phyloP scores from a whole-genome alignment of 2,888 invertebrate genomes.

The Mythimna pallens region DNA sequence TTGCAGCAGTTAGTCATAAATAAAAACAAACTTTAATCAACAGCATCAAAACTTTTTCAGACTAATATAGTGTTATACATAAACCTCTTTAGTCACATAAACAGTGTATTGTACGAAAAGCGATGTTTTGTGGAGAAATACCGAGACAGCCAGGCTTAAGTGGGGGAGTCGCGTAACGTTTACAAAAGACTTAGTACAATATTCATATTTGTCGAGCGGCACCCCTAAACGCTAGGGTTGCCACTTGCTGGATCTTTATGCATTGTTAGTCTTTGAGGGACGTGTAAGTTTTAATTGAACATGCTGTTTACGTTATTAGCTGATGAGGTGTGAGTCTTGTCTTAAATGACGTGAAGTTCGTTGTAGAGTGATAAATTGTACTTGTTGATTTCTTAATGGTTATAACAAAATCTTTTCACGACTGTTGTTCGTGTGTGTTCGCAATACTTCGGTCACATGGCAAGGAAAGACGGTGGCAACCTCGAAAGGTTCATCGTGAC shows the following conservation, averaged over 20 bases:
- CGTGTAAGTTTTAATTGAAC: slow-evolving; percentile 50
- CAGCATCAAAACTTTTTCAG: neutral
- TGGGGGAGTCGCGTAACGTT: slow-evolving; percentile 72
- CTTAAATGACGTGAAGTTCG: slow-evolving; percentile 2
- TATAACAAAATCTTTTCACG: no score
- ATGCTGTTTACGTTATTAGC: slow-evolving; percentile 34
- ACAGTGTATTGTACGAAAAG: slow-evolving; percentile 42
- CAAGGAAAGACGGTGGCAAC: no score
- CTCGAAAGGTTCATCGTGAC: no score
- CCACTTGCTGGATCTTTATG: slow-evolving; percentile 37
- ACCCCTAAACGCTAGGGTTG: slow-evolving; percentile 61
- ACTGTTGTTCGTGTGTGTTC: no score
- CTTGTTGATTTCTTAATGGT: neutral
- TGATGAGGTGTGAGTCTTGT: slow-evolving; percentile 13
- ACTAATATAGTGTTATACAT: slow-evolving; percentile 18
- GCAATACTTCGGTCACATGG: no score
- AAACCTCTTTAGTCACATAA: slow-evolving; percentile 24
- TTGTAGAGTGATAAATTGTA: slow-evolving; percentile 12
- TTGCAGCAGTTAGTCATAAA: neutral
- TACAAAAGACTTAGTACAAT: slow-evolving; percentile 76
- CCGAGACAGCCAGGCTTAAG: slow-evolving; percentile 66
- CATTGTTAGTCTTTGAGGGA: slow-evolving; percentile 40
- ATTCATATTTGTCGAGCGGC: slow-evolving; percentile 73
- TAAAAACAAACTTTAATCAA: neutral
- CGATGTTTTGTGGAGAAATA: slow-evolving; percentile 60